These are phyloP conservation scores for Okapia johnstoni DNA, from an alignment of 2,113 vertebrate genomes.

Conservation along the genomic window DNA sequence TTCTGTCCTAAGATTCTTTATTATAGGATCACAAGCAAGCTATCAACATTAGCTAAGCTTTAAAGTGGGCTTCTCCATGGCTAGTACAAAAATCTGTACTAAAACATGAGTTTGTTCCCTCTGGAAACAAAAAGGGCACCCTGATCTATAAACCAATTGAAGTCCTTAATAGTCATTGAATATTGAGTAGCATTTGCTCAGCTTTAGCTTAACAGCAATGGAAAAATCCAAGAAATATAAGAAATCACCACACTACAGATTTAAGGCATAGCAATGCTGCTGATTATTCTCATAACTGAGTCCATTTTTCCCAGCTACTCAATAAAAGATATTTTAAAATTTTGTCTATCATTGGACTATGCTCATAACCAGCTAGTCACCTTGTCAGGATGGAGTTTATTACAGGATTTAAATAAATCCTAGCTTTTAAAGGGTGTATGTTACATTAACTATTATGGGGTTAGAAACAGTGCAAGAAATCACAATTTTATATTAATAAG, in stretches of 20 bases:
- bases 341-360: neutral
- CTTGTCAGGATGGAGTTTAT: neutral
- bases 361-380: neutral
- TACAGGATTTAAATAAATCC: neutral
- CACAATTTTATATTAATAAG: neutral
- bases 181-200: slow-evolving; percentile 24
- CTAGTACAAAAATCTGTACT: neutral
- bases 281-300: neutral
- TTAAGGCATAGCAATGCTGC: neutral
- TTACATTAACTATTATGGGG: neutral
- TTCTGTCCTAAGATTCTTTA: neutral
- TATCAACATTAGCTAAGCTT: neutral
- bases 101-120: neutral
- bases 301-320: neutral
- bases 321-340: slow-evolving; percentile 14
- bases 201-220: slow-evolving; percentile 24
- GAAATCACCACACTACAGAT: neutral
- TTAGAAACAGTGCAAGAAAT: neutral
- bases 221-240: slow-evolving; percentile 33
- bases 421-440: neutral
- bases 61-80: neutral
- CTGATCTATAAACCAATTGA: neutral
- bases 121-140: neutral
- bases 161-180: slow-evolving; percentile 28
- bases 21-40: neutral